A percentile compares a stretch with the other conserved stretches of the same genome.
phyloP scores from a whole-genome alignment of 2,113 vertebrate species.

The Andinoacara biseriatus region DNA sequence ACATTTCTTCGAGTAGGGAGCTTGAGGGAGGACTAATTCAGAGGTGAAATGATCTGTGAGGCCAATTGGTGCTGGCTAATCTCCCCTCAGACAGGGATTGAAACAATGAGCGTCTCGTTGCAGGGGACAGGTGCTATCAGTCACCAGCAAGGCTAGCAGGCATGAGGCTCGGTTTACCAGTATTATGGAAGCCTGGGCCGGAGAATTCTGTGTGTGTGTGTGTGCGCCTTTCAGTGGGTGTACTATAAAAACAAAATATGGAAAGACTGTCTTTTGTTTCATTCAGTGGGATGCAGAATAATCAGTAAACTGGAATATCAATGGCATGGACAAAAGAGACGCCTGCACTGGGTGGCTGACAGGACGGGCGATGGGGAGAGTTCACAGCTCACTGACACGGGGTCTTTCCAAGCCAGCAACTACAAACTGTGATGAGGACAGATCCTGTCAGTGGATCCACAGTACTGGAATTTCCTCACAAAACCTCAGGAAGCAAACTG shows the following conservation, averaged over 20 bases:
- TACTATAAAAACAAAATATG: slow-evolving; percentile 33
- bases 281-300: slow-evolving; percentile 14
- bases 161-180: slow-evolving; percentile 66
- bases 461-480: slow-evolving; percentile 68
- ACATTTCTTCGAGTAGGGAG: slow-evolving; percentile 57
- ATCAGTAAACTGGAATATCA: slow-evolving; percentile 38
- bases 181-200: slow-evolving; percentile 28
- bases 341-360: slow-evolving; percentile 29
- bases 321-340: slow-evolving; percentile 21
- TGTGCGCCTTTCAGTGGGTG: slow-evolving; percentile 11
- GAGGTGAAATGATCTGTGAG: slow-evolving; percentile 74
- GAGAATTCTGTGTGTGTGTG: neutral
- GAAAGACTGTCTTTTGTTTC: slow-evolving; percentile 49
- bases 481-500: slow-evolving; percentile 73
- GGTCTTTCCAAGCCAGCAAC: slow-evolving; percentile 59
- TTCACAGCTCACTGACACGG: slow-evolving; percentile 61
- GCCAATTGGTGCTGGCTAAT: slow-evolving; percentile 74
- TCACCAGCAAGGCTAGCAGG: slow-evolving; percentile 64
- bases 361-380: slow-evolving; percentile 28
- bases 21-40: slow-evolving; percentile 60
- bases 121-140: slow-evolving; percentile 79
- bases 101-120: slow-evolving; percentile 77
- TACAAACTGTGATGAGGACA: slow-evolving; percentile 68
- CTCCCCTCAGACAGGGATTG: slow-evolving; percentile 73
- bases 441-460: slow-evolving; percentile 72